Percentiles rank a stretch among this genome's conserved stretches.
These are phyloP conservation scores for Ateles fusciceps DNA, from an alignment of 2,797 vertebrate genomes.

Conservation along the genomic window DNA sequence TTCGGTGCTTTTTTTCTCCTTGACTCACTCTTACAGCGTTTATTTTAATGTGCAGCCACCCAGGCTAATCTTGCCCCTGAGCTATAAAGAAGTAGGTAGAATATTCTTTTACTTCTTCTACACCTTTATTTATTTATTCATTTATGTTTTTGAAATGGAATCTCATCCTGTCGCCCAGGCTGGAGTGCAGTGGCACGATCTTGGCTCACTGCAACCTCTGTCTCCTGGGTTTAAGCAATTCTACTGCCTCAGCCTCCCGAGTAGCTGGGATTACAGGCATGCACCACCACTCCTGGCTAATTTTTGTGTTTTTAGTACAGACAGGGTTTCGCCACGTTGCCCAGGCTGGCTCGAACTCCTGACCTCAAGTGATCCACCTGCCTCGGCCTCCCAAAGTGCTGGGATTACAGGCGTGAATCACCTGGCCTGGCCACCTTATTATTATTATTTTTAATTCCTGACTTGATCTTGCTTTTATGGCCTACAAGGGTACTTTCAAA, in stretches of 20 bases:
- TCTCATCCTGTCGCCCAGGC: neutral
- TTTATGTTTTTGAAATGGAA: neutral
- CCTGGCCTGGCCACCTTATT: neutral
- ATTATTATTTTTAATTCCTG: neutral
- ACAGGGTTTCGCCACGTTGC: neutral
- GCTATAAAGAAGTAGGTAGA: neutral
- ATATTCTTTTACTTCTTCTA: neutral
- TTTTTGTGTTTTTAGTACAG: neutral
- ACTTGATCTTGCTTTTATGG: neutral
- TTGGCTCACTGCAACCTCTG: neutral
- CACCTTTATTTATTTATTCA: neutral
- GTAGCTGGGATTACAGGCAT: neutral
- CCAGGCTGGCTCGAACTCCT: neutral
- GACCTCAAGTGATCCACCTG: neutral
- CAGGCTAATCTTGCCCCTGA: neutral
- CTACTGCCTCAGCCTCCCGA: neutral
- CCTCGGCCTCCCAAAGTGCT: neutral
- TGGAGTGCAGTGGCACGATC: neutral
- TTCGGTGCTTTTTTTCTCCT: neutral
- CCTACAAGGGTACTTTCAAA: neutral
- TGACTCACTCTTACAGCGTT: neutral
- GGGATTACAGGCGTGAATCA: neutral
- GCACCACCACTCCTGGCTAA: neutral
- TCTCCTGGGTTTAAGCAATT: fast-evolving
- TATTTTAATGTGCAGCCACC: neutral